Percentiles rank a stretch among this genome's conserved stretches.
These are phyloP conservation scores for Pseudopipra pipra DNA, from an alignment of 2,113 vertebrate genomes.

Conservation along the genomic window DNA sequence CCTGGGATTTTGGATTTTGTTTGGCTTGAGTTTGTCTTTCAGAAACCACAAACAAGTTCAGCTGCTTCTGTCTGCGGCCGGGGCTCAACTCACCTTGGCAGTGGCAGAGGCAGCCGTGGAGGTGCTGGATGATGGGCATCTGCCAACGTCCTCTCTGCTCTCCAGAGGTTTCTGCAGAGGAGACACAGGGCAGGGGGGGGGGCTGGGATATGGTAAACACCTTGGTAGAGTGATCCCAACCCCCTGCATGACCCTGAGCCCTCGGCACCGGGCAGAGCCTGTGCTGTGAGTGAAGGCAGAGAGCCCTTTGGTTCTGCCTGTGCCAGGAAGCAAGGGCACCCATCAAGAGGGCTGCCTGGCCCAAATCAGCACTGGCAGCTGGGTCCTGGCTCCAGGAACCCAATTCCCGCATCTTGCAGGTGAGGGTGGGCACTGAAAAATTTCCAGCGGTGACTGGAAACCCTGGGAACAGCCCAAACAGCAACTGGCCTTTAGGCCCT, in stretches of 20 bases:
- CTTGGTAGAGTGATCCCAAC: accelerated
- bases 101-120: neutral
- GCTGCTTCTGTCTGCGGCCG: neutral
- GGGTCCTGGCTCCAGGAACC: neutral
- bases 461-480: neutral
- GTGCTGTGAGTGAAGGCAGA: neutral
- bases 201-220: neutral
- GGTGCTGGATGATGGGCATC: neutral
- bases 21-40: neutral
- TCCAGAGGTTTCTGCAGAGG: neutral
- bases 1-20: neutral
- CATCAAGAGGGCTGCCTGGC: neutral
- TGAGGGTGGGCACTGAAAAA: neutral
- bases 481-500: neutral
- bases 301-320: neutral
- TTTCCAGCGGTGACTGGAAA: neutral
- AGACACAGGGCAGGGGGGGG: too few species aligned
- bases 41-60: conserved; percentile 10
- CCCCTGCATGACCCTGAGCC: neutral
- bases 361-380: neutral
- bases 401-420: neutral
- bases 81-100: neutral
- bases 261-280: accelerated
- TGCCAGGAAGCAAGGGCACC: neutral
- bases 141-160: neutral